phyloP scores from a whole-genome alignment of 2,113 vertebrate genomes.

The Grammomys surdaster region DNA sequence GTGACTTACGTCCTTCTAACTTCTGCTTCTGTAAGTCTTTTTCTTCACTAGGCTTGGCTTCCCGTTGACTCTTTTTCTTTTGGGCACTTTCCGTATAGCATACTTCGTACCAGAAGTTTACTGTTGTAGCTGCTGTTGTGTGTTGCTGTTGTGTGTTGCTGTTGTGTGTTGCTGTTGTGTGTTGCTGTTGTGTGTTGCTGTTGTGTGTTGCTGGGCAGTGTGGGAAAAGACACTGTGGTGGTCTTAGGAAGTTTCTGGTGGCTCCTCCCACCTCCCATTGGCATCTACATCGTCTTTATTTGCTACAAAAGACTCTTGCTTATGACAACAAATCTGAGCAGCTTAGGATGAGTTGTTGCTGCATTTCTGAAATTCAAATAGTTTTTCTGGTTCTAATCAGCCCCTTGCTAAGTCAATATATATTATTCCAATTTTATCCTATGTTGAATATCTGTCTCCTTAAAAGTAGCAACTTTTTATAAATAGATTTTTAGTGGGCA shows the following conservation, averaged over 20 bases:
- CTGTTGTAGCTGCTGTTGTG: neutral
- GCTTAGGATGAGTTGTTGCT: constrained; percentile 12
- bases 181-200: too few relatives aligned
- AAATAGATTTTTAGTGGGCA: constrained; percentile 17
- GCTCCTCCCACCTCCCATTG: neutral
- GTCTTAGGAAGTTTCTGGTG: neutral
- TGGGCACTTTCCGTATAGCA: neutral
- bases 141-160: neutral
- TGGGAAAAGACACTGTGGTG: neutral
- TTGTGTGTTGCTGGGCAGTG: neutral
- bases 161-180: too few relatives aligned
- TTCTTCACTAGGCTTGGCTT: neutral
- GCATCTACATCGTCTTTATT: constrained; percentile 30
- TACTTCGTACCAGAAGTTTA: constrained; percentile 8
- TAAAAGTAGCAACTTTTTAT: constrained; percentile 30
- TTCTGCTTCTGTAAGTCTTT: constrained; percentile 32
- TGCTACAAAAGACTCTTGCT: neutral
- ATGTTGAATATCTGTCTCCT: neutral
- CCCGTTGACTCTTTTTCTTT: neutral
- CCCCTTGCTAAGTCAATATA: constrained; percentile 11
- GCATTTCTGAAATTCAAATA: constrained; percentile 42
- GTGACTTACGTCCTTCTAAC: neutral
- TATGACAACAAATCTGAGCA: neutral
- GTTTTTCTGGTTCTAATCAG: constrained; percentile 29
- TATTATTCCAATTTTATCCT: constrained; percentile 15